Percentiles rank a stretch among this genome's conserved stretches.
phyloP scores from a whole-genome alignment of 2,797 vertebrate genomes.

The Emydoidea blandingii region DNA sequence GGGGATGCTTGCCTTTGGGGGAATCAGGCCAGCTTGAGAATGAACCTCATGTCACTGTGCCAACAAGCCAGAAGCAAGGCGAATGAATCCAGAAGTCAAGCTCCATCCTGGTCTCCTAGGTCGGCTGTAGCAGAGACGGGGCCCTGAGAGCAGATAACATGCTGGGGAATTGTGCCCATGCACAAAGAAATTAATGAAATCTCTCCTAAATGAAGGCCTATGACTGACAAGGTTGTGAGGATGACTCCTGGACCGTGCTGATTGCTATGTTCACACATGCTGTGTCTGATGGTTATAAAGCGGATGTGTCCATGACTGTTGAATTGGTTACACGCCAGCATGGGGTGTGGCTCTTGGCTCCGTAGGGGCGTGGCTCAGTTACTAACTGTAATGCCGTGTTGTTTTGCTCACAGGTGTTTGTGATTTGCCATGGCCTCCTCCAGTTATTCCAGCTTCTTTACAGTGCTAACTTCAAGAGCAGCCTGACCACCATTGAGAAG shows the following conservation, averaged over 20 bases:
- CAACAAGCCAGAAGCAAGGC: neutral
- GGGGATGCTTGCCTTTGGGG: neutral
- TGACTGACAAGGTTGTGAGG: neutral
- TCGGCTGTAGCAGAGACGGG: neutral
- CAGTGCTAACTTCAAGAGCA: slow-evolving; percentile 97
- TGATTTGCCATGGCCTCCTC: slow-evolving; percentile 93
- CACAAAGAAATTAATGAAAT: neutral
- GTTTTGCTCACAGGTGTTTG: slow-evolving; percentile 86
- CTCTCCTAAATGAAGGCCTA: neutral
- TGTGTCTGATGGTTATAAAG: neutral
- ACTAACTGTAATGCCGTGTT: neutral
- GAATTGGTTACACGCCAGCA: fast-evolving
- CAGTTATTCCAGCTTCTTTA: slow-evolving; percentile 96
- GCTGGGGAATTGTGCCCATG: neutral
- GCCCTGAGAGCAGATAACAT: neutral
- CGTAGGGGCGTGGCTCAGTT: neutral
- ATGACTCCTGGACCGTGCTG: neutral
- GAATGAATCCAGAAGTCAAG: neutral
- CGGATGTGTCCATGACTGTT: fast-evolving
- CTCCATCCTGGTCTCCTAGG: neutral
- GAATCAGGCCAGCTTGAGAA: neutral
- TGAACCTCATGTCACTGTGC: neutral
- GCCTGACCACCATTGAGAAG: slow-evolving; percentile 94
- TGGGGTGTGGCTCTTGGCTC: fast-evolving
- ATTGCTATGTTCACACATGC: neutral